Conservation (phyloP, 2,888 invertebrate genomes). For the Allophyes oxyacanthae region DNA sequence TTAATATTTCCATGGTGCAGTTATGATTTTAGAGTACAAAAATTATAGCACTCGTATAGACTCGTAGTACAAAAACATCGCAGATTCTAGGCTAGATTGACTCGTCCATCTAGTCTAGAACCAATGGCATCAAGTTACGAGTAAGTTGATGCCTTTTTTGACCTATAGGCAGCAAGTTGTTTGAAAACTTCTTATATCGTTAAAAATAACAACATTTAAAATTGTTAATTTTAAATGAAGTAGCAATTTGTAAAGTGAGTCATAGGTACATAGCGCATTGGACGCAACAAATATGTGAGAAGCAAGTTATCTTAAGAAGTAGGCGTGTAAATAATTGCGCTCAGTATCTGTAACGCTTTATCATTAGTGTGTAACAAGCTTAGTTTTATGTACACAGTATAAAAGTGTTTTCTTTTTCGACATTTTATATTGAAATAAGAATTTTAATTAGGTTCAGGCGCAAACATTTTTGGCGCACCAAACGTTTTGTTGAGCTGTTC, state of each 20-base stretch:
- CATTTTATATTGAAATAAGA: constrained; percentile 21
- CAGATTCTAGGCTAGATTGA: too few species aligned
- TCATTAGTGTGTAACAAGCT: constrained; percentile 54
- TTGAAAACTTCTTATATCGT: too few species aligned
- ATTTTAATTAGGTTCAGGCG: constrained; percentile 30
- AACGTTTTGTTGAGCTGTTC: constrained; percentile 12
- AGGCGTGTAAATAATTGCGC: constrained; percentile 56
- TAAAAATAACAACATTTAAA: too few species aligned
- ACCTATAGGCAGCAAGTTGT: too few species aligned
- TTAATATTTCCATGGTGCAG: constrained; percentile 25
- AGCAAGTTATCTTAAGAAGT: constrained; percentile 55
- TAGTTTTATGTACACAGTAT: constrained; percentile 40
- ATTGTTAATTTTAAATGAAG: constrained; percentile 22
- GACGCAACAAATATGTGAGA: constrained; percentile 54
- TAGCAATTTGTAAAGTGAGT: constrained; percentile 54
- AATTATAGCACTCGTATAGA: too few species aligned
- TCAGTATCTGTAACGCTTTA: constrained; percentile 52
- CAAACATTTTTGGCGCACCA: constrained; percentile 3
- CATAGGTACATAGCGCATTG: constrained; percentile 51
- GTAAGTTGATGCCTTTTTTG: too few species aligned
- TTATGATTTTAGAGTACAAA: constrained; percentile 8
- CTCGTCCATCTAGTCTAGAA: too few species aligned
- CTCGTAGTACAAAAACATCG: too few species aligned
- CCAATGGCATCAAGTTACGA: too few species aligned
- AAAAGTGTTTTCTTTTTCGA: constrained; percentile 50